These are phyloP conservation scores for Orthosia gracilis DNA, from an alignment of 2,888 invertebrate genomes.

Conservation along the genomic window DNA sequence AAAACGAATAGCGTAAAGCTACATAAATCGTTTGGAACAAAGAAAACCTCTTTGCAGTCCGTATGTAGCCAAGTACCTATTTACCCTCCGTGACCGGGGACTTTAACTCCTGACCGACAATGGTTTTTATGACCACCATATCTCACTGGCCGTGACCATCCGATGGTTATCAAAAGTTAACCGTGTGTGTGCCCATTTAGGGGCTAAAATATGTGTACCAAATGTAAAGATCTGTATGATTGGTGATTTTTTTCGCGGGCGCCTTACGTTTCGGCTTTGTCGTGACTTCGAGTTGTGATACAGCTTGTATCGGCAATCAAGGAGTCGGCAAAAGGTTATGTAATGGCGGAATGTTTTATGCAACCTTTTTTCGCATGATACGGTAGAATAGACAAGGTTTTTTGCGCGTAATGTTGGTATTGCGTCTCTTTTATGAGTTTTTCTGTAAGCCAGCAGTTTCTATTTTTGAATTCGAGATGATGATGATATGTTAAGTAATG, in stretches of 20 bases:
- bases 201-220: slow-evolving; percentile 64
- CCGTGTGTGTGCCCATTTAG: slow-evolving; percentile 65
- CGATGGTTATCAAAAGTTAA: slow-evolving; percentile 69
- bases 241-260: slow-evolving; percentile 70
- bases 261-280: slow-evolving; percentile 50
- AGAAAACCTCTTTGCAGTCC: slow-evolving; percentile 62
- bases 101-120: slow-evolving; percentile 73
- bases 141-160: slow-evolving; percentile 72
- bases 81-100: slow-evolving; percentile 68
- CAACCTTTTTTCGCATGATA: slow-evolving; percentile 62
- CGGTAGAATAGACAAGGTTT: slow-evolving; percentile 59
- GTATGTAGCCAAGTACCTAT: slow-evolving; percentile 58
- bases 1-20: slow-evolving; percentile 58
- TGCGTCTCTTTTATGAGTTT: slow-evolving; percentile 51
- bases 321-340: slow-evolving; percentile 58
- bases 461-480: slow-evolving; percentile 39
- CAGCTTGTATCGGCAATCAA: slow-evolving; percentile 62
- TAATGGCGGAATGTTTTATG: slow-evolving; percentile 67
- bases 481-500: slow-evolving; percentile 17
- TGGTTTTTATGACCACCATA: slow-evolving; percentile 73
- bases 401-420: slow-evolving; percentile 55
- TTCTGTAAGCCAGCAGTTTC: slow-evolving; percentile 22
- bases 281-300: slow-evolving; percentile 57
- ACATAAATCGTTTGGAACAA: slow-evolving; percentile 59
- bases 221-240: slow-evolving; percentile 67